Conservation (phyloP, 92 coral and sea anemone genomes). For the Heteractis magnifica region DNA sequence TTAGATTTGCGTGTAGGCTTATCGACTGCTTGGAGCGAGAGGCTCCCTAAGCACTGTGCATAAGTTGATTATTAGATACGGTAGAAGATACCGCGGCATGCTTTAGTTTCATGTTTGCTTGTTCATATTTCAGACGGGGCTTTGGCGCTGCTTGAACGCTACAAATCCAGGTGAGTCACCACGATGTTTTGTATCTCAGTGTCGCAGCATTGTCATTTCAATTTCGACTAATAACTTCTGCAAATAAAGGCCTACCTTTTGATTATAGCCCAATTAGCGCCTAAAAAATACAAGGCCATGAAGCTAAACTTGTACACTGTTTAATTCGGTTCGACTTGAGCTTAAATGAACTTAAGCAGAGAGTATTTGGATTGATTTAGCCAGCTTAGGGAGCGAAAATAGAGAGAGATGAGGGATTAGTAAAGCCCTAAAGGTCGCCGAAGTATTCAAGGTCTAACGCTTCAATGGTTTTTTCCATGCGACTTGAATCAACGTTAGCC, state of each 20-base stretch:
- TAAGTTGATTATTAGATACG: constrained; percentile 15
- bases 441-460: constrained; percentile 26
- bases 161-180: constrained; percentile 75
- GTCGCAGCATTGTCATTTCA: constrained; percentile 81
- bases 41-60: constrained; percentile 31
- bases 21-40: constrained; percentile 23
- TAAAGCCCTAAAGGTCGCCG: constrained; percentile 47
- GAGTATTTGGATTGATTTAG: constrained; percentile 31
- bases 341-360: constrained; percentile 19
- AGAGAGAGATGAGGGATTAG: constrained; percentile 37
- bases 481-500: constrained; percentile 24
- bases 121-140: constrained; percentile 63
- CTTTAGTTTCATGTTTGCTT: constrained; percentile 36
- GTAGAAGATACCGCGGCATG: constrained; percentile 27
- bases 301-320: constrained; percentile 41
- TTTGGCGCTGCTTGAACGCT: constrained; percentile 85
- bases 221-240: constrained; percentile 99
- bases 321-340: constrained; percentile 6
- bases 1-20: constrained; percentile 37
- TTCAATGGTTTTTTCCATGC: constrained; percentile 43
- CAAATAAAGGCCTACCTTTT: constrained; percentile 98
- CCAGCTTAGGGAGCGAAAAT: constrained; percentile 48
- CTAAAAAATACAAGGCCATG: constrained; percentile 57
- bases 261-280: constrained; percentile 99
- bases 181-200: constrained; percentile 49